A percentile compares a stretch with the other conserved stretches of the same genome.
These are phyloP conservation scores for Asteroscopus sphinx DNA, from an alignment of 2,888 invertebrate genomes.

Conservation along the genomic window DNA sequence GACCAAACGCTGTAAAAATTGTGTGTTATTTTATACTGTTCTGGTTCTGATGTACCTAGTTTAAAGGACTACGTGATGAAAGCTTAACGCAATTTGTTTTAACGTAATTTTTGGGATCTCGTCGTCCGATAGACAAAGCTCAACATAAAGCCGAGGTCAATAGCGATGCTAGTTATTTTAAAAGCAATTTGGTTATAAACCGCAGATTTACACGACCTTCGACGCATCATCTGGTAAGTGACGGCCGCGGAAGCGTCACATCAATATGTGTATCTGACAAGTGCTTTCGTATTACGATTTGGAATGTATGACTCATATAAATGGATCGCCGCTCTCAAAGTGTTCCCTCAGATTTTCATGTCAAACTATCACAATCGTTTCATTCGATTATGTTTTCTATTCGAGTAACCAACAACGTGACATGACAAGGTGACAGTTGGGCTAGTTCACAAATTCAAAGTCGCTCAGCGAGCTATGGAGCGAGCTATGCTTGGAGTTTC, in stretches of 20 bases:
- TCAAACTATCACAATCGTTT: slow-evolving; percentile 5
- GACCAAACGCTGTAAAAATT: too few species aligned
- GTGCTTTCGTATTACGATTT: slow-evolving; percentile 23
- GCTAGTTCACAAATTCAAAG: too few species aligned
- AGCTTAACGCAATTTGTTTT: neutral
- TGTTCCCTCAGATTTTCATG: slow-evolving; percentile 8
- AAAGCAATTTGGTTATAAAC: slow-evolving; percentile 41
- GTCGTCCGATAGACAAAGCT: slow-evolving; percentile 17
- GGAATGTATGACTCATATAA: slow-evolving; percentile 46
- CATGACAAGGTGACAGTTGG: too few species aligned
- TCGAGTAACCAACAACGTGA: slow-evolving; percentile 2
- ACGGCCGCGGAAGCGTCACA: slow-evolving; percentile 45
- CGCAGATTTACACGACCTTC: slow-evolving; percentile 43
- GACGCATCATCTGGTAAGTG: slow-evolving; percentile 36
- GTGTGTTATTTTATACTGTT: neutral
- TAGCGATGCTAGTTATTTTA: slow-evolving; percentile 21
- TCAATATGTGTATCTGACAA: slow-evolving; percentile 39
- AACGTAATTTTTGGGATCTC: neutral
- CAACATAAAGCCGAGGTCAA: slow-evolving; percentile 7
- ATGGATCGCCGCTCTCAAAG: slow-evolving; percentile 18
- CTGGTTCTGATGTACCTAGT: neutral
- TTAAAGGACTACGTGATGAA: neutral
- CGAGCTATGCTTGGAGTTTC: too few species aligned
- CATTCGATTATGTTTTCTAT: slow-evolving; percentile 12
- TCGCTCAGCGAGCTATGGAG: too few species aligned